A percentile compares a stretch with the other conserved stretches of the same genome.
Evolutionary conservation across 1,140 invertebrate genomes (phyloP).

Genomic region (Cydia splendana): DNA sequence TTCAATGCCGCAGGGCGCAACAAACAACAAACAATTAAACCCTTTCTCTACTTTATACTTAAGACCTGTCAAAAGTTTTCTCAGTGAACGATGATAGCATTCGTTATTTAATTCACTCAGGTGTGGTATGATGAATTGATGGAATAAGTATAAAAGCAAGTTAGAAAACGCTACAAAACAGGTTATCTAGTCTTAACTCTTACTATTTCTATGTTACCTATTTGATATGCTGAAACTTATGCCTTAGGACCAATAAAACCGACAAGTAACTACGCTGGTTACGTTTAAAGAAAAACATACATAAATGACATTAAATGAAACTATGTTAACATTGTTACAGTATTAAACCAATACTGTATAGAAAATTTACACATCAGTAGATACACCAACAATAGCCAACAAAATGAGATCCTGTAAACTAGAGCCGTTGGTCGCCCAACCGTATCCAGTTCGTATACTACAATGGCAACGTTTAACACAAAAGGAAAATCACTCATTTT

Average conservation of each 20-base stretch:
- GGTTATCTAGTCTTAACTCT: conserved; percentile 10
- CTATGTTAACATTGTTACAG: background rate
- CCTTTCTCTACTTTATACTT: background rate
- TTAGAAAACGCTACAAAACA: background rate
- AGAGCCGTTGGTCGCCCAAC: background rate
- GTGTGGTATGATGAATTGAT: background rate
- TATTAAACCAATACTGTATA: background rate
- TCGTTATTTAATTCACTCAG: background rate
- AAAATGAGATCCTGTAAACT: background rate
- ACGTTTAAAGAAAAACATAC: too few species aligned
- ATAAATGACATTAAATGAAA: too few species aligned
- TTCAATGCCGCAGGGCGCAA: background rate
- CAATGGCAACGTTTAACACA: background rate
- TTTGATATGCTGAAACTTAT: background rate
- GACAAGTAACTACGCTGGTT: too few species aligned
- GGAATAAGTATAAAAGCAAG: background rate
- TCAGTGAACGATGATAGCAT: background rate
- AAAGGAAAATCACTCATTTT: conserved; percentile 1
- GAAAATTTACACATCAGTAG: conserved; percentile 24
- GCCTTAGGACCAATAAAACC: too few species aligned
- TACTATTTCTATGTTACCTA: background rate
- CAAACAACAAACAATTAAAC: background rate
- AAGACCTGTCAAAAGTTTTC: background rate
- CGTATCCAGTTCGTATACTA: background rate
- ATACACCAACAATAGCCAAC: conserved; percentile 9